Base-by-base conservation (phyloP, 2,888 invertebrate genomes). In the Omphaloscelis lunosa region DNA sequence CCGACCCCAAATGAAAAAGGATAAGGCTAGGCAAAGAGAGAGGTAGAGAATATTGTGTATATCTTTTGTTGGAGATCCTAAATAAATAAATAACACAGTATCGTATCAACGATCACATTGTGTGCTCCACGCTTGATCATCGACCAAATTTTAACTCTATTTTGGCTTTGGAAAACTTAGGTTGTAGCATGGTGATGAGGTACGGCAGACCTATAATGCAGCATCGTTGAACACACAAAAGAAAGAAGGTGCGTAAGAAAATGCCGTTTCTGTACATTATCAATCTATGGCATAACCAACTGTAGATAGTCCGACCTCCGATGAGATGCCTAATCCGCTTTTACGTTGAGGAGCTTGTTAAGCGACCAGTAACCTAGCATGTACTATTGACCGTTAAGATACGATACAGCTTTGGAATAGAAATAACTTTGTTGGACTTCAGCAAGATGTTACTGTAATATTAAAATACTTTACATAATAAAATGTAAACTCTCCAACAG, bases 241-340 rank as follows among this genome's bases (percentile, higher is more conserved):
- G 2, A 73, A 48, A 39, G 9, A 17, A 48, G 2, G 0, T 29
- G 17, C 2, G 4, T 27, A 29, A 8, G 15, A 34, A 34, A 4
- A 20, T 27, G 7, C 41, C 45, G 7, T n/a, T 39, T 80, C 62
- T 72, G 9, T 17, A 2, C 15, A 34, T 51, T 17, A 12, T 27
- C 41, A 41, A 41, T 51, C 74, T 73, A 17, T 75, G 61, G 6
- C 53, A 74, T 73, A 77, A 59, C 68, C 53, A 70, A 75, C 79
- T 71, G 75, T 68, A 73, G 72, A 68, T 56, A 45, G 62, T 34
- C 45, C 17, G 63, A 41, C 29, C 29, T 75, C 70, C 65, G 58
- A 72, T 27, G 75, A 65, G 48, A 53, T 62, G 65, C 34, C 67
- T 84, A 82, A 86, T 82, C 80, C 66, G 70, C 87, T 80, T 76